phyloP scores from a whole-genome alignment of 1,140 invertebrate species.

The Micrasema longulum region DNA sequence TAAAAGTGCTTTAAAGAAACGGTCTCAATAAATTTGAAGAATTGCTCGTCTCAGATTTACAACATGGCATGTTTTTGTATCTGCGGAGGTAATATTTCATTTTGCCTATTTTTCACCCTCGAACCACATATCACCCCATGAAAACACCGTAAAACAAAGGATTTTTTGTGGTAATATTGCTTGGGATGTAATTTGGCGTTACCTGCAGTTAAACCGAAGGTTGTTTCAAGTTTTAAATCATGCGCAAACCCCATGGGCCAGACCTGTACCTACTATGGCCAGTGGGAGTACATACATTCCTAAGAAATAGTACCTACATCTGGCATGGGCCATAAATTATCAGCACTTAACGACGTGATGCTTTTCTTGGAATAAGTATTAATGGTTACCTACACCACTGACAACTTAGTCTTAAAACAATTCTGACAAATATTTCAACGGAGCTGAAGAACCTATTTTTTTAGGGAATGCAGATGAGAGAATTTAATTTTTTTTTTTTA shows the following conservation, averaged over 20 bases:
- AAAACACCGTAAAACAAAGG: slow-evolving; percentile 13
- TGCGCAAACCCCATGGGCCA: neutral
- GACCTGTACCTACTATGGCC: too few relatives aligned
- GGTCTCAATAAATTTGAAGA: neutral
- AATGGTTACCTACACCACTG: slow-evolving; percentile 1
- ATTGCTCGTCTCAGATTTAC: slow-evolving; percentile 3
- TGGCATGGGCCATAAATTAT: slow-evolving; percentile 13
- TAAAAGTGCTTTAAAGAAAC: too few relatives aligned
- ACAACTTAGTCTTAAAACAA: too few relatives aligned
- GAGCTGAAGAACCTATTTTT: too few relatives aligned
- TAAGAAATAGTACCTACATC: slow-evolving; percentile 10
- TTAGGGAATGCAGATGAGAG: too few relatives aligned
- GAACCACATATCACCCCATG: neutral
- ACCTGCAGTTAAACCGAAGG: slow-evolving; percentile 17
- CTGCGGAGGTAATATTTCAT: neutral
- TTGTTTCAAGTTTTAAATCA: slow-evolving; percentile 8
- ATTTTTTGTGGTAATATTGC: slow-evolving; percentile 1
- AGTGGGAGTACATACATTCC: neutral
- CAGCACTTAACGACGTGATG: slow-evolving; percentile 6
- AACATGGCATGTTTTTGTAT: neutral
- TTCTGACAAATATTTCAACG: too few relatives aligned
- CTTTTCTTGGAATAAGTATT: slow-evolving; percentile 17
- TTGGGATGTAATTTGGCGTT: slow-evolving; percentile 10
- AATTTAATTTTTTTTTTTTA: too few relatives aligned
- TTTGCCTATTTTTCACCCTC: neutral